Evolutionary conservation across 2,113 vertebrate genomes (phyloP), one percentile per base, ranked within the genome.

Genomic region (Rhea pennata): DNA sequence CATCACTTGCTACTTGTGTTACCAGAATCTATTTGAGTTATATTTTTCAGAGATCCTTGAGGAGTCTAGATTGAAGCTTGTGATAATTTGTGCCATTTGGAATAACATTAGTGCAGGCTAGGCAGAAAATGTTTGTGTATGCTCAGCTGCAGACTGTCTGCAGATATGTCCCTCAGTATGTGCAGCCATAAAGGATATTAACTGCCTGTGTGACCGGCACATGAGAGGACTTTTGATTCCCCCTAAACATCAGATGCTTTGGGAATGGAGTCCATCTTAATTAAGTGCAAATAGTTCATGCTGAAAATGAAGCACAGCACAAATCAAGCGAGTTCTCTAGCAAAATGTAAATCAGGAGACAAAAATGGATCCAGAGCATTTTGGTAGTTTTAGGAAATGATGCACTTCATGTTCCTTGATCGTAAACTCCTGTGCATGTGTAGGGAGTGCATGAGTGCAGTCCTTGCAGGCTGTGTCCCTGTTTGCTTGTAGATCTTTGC

Each of bases 1-100:
- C 13, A 5, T 66, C 56, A 7, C 42, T 67, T 13, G 3, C 6
- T 23, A 0, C 0, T 0, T 36, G 53, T 40, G 12, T 66, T 39
- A 31, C 8, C 40, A 7, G 64, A 70, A 53, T 65, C 71, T 82
- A 7, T 29, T 53, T 58, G 72, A 39, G 6, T 56, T 44, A 4
- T 2, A 20, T 61, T 26, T 75, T 69, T 75, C 31, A 27, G 22
- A n/a, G 56, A 6, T 78, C 50, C 61, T 59, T 1, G 13, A 4
- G 31, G 19, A 23, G 4, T 19, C 29, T 19, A 23, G 71, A 15
- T 66, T 71, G 48, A 12, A 27, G 15, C 46, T n/a, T 51, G 31
- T 26, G 59, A 44, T 66, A 2, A 1, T 26, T 72, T 9, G 0
- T 31, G 65, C 66, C 14, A 7, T 58, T 64, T 29, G n/a, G 80